Evolutionary conservation across 2,113 vertebrate species (phyloP).

Genomic region (Leptobrachium leishanense): DNA sequence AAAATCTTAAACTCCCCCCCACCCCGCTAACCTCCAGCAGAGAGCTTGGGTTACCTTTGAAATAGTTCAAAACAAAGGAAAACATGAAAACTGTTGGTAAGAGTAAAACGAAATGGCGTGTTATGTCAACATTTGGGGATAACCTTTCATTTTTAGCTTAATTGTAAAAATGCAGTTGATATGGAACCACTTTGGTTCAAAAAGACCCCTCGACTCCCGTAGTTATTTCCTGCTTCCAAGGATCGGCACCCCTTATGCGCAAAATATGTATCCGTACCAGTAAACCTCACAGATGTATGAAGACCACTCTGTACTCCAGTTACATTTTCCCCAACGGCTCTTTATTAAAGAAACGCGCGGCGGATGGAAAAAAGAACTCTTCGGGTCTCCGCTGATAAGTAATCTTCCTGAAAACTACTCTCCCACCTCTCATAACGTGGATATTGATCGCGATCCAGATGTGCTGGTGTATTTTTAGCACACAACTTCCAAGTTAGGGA

Average conservation of each 20-base stretch:
- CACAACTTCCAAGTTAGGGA: constrained; percentile 16
- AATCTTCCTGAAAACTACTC: constrained; percentile 42
- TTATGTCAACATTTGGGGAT: too few species aligned
- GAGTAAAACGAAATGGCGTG: too few species aligned
- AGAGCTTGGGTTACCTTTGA: too few species aligned
- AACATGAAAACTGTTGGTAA: too few species aligned
- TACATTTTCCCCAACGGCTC: constrained; percentile 2
- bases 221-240: too few species aligned
- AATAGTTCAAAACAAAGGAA: too few species aligned
- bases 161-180: too few species aligned
- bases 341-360: constrained; percentile 11
- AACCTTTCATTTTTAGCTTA: too few species aligned
- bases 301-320: not conserved
- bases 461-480: constrained; percentile 43
- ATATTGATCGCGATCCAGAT: constrained; percentile 43
- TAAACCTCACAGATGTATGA: not conserved
- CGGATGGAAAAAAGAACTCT: constrained; percentile 40
- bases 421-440: constrained; percentile 35
- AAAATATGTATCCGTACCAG: not conserved
- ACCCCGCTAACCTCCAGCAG: too few species aligned
- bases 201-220: too few species aligned
- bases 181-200: too few species aligned
- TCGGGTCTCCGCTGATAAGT: constrained; percentile 36
- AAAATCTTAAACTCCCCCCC: too few species aligned
- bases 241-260: not conserved